phyloP scores from a whole-genome alignment of 2,797 vertebrate species.

The Diplodus puntazzo region DNA sequence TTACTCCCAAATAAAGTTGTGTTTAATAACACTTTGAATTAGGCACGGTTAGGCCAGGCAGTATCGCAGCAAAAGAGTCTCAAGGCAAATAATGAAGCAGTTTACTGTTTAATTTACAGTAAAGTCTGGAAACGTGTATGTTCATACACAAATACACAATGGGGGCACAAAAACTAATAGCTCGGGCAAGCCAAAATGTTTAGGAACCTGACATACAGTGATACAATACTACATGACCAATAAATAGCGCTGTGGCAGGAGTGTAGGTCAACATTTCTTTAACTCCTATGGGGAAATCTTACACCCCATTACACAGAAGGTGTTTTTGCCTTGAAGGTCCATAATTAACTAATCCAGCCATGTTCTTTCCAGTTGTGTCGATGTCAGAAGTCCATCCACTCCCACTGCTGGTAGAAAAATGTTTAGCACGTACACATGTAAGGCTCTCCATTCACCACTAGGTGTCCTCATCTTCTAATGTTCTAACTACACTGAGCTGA shows the following conservation, averaged over 20 bases:
- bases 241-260: neutral
- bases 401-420: neutral
- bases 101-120: neutral
- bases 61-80: neutral
- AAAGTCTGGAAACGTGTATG: neutral
- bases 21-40: neutral
- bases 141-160: neutral
- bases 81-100: neutral
- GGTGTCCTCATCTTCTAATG: conserved; percentile 74
- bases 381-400: neutral
- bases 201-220: neutral
- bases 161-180: neutral
- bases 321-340: neutral
- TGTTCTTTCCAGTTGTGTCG: neutral
- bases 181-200: neutral
- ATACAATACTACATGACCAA: neutral
- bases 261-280: conserved; percentile 49
- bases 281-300: conserved; percentile 45
- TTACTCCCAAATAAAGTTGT: neutral
- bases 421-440: neutral
- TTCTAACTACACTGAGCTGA: conserved; percentile 9
- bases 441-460: conserved; percentile 69
- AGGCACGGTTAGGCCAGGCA: neutral
- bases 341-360: neutral
- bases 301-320: conserved; percentile 43